phyloP scores from a whole-genome alignment of 1,140 invertebrate species.

The Drosophila kikkawai region DNA sequence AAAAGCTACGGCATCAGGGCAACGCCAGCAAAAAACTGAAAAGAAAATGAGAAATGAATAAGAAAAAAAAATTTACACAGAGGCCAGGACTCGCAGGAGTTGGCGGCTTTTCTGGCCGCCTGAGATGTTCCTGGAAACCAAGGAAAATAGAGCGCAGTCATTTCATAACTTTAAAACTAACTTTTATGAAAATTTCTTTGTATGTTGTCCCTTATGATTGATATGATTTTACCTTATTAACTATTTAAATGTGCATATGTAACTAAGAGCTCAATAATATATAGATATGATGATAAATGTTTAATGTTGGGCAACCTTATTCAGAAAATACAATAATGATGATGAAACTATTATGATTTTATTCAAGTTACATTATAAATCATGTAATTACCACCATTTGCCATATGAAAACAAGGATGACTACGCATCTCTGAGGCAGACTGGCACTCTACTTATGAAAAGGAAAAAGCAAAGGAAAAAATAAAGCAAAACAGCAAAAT shows the following conservation, averaged over 20 bases:
- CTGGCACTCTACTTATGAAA: slow-evolving; percentile 28
- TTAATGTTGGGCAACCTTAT: not conserved
- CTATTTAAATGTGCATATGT: not conserved
- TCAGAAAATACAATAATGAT: not conserved
- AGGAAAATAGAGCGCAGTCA: not conserved
- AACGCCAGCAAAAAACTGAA: slow-evolving; percentile 28
- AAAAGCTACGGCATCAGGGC: slow-evolving; percentile 22
- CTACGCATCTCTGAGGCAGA: slow-evolving; percentile 13
- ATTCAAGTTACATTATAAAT: not conserved
- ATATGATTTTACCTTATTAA: not conserved
- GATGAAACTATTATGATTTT: not conserved
- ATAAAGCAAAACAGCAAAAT: slow-evolving; percentile 27
- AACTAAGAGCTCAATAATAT: not conserved
- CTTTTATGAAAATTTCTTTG: not conserved
- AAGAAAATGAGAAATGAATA: slow-evolving; percentile 34
- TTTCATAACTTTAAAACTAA: not conserved
- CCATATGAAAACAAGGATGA: not conserved
- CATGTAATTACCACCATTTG: not conserved
- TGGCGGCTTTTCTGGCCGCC: slow-evolving; percentile 12
- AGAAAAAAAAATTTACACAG: slow-evolving; percentile 13
- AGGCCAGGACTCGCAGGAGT: slow-evolving; percentile 8
- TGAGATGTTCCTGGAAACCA: not conserved
- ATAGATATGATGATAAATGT: not conserved
- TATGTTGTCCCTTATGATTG: not conserved
- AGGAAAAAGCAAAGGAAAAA: slow-evolving; percentile 35